Conservation (phyloP, 2,888 invertebrate species). For the Arrhopalites spinosus region DNA sequence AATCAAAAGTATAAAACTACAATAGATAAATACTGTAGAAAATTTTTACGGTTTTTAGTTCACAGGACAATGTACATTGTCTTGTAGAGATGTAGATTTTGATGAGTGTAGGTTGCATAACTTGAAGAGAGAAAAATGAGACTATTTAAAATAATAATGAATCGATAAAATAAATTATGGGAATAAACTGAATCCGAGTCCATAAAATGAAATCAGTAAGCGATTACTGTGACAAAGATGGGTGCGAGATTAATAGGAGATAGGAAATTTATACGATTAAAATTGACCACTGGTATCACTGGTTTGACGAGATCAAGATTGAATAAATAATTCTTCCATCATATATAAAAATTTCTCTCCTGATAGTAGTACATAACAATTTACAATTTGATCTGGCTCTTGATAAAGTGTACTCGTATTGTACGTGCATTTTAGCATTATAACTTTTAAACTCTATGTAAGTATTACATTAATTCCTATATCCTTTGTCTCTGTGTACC, state of each 20-base stretch:
- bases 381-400: not conserved
- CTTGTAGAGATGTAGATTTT: too few relatives aligned
- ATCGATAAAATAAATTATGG: slow-evolving; percentile 21
- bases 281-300: slow-evolving; percentile 1
- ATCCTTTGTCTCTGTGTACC: not conserved
- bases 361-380: not conserved
- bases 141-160: slow-evolving; percentile 16
- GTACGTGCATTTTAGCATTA: not conserved
- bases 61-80: not conserved
- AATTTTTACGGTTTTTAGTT: too few relatives aligned
- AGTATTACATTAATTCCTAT: not conserved
- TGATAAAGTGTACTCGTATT: not conserved
- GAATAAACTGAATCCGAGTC: slow-evolving; percentile 24
- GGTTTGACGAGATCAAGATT: slow-evolving; percentile 25
- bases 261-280: not conserved
- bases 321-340: not conserved
- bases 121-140: slow-evolving; percentile 9
- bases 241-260: slow-evolving; percentile 1
- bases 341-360: not conserved
- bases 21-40: not conserved
- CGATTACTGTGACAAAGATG: slow-evolving; percentile 29
- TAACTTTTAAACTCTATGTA: not conserved
- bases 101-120: too few relatives aligned
- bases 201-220: slow-evolving; percentile 33
- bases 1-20: too few relatives aligned